Conservation (phyloP, 2,797 vertebrate genomes). For the Acanthopagrus latus region DNA sequence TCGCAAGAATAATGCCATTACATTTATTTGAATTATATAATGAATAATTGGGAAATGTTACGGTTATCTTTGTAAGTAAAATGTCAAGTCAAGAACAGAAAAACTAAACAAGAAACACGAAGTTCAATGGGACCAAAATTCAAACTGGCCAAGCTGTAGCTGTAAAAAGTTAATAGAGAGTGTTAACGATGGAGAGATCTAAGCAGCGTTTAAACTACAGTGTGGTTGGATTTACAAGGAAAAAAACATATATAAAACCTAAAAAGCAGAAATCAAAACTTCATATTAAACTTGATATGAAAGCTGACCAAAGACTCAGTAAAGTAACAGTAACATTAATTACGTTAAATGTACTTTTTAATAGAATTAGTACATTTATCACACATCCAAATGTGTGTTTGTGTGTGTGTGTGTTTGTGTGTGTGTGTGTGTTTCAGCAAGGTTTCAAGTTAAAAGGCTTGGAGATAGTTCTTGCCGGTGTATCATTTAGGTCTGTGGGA, state of each 20-base stretch:
- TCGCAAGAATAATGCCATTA: neutral
- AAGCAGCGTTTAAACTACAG: neutral
- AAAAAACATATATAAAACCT: neutral
- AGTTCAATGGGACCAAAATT: neutral
- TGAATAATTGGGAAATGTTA: too few species aligned
- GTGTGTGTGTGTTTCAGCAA: neutral
- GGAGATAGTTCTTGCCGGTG: slow-evolving; percentile 55
- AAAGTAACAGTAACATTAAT: neutral
- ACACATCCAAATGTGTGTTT: slow-evolving; percentile 5
- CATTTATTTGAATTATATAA: too few species aligned
- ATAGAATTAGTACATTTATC: neutral
- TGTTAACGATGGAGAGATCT: neutral
- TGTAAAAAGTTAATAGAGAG: neutral
- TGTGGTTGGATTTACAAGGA: neutral
- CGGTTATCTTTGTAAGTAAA: too few species aligned
- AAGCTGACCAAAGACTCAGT: neutral
- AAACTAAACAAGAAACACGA: too few species aligned
- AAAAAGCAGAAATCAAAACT: neutral
- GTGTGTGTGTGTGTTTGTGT: neutral
- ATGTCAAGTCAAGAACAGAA: too few species aligned
- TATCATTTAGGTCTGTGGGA: slow-evolving; percentile 63
- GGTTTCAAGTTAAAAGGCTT: slow-evolving; percentile 67
- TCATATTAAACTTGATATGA: neutral
- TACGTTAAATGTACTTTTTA: neutral
- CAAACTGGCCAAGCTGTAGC: neutral